Conservation (phyloP, 1,140 invertebrate genomes). For the Chironomus tepperi region DNA sequence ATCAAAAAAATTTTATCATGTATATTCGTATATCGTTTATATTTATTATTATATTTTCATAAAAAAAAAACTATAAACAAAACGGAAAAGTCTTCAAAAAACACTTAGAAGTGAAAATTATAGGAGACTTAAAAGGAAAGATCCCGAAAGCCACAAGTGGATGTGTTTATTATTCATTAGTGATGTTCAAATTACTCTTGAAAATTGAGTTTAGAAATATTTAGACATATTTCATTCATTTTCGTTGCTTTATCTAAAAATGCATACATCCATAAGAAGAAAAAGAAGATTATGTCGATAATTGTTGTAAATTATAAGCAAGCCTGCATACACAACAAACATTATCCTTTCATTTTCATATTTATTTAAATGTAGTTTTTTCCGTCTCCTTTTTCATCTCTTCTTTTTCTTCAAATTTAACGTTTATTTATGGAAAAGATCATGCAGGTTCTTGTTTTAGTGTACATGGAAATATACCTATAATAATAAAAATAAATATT, state of each 20-base stretch:
- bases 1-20: not conserved
- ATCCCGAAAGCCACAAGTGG: not conserved
- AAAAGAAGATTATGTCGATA: no score
- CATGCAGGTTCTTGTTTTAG: not conserved
- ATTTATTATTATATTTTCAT: not conserved
- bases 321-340: no score
- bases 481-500: no score
- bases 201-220: no score
- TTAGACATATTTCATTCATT: no score
- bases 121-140: not conserved
- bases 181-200: not conserved
- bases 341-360: not conserved
- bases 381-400: not conserved
- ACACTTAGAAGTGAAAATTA: constrained; percentile 9
- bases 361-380: not conserved
- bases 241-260: no score
- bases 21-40: not conserved
- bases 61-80: no score
- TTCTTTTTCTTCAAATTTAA: not conserved
- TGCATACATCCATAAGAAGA: no score
- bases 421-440: not conserved
- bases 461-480: no score
- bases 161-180: constrained; percentile 14
- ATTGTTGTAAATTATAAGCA: no score
- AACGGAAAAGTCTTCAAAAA: not conserved